Percentiles rank a stretch among this genome's conserved stretches.
Evolutionary conservation across 37 sponge, comb jelly and placozoan species (phyloP).

Genomic region (Eunapius fragilis): DNA sequence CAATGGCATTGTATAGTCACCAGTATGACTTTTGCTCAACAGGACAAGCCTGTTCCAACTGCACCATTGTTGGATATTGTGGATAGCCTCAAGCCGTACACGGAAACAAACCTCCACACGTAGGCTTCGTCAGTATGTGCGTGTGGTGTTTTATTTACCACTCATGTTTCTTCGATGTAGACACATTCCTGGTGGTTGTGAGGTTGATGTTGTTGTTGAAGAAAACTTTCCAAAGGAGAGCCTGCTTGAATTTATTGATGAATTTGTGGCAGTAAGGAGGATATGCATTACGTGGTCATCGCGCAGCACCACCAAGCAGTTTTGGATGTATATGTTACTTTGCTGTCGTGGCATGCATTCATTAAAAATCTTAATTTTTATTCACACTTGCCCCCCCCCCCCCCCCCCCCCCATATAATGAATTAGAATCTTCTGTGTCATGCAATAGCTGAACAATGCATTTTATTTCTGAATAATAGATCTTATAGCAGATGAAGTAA

Average conservation of each 20-base stretch:
- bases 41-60: constrained; percentile 42
- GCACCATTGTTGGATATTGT: constrained; percentile 31
- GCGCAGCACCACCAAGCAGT: no score
- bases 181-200: constrained; percentile 43
- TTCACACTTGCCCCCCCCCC: no score
- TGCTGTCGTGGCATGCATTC: no score
- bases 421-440: no score
- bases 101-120: neutral
- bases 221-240: constrained; percentile 42
- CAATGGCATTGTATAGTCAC: neutral
- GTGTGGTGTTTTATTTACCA: neutral
- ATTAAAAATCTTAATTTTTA: no score
- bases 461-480: no score
- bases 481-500: no score
- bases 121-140: neutral
- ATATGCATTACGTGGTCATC: neutral
- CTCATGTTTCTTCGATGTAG: neutral
- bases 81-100: constrained; percentile 43
- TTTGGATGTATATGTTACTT: no score
- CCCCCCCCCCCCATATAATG: no score
- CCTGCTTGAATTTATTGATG: constrained; percentile 39
- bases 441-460: no score
- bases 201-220: constrained; percentile 45
- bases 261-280: constrained; percentile 24
- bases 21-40: neutral